Evolutionary conservation across 2,797 vertebrate genomes (phyloP).

Genomic region (Dendrocincla tyrannina): DNA sequence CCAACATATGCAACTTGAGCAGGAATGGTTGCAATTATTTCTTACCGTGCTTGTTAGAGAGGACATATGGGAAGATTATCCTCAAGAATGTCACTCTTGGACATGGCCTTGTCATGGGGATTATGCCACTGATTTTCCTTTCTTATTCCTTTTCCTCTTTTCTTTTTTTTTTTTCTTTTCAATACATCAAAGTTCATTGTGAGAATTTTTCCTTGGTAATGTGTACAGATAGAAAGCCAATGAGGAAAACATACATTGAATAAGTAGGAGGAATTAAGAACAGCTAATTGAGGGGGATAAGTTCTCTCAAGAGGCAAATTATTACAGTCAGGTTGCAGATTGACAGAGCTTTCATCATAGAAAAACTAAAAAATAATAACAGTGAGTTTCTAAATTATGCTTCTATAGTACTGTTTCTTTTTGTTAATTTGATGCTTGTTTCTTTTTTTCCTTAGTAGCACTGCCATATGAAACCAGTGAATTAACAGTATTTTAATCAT

Average conservation of each 20-base stretch:
- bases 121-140: neutral
- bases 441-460: neutral
- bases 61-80: constrained; percentile 57
- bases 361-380: neutral
- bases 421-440: neutral
- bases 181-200: neutral
- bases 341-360: neutral
- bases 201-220: neutral
- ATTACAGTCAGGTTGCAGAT: neutral
- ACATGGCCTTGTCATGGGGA: constrained; percentile 14
- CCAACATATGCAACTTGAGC: neutral
- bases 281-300: neutral
- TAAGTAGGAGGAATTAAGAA: neutral
- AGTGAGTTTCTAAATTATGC: neutral
- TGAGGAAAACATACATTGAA: neutral
- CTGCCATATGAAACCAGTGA: neutral
- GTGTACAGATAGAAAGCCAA: neutral
- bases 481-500: neutral
- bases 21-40: constrained; percentile 60
- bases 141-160: neutral
- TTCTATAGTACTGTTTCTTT: neutral
- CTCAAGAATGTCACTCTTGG: constrained; percentile 57
- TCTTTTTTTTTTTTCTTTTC: neutral
- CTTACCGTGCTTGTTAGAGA: constrained; percentile 41
- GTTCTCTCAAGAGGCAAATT: neutral